Evolutionary conservation across 2,888 invertebrate genomes (phyloP), one percentile per base, ranked within the genome.

Genomic region (Scaptomyza parva): DNA sequence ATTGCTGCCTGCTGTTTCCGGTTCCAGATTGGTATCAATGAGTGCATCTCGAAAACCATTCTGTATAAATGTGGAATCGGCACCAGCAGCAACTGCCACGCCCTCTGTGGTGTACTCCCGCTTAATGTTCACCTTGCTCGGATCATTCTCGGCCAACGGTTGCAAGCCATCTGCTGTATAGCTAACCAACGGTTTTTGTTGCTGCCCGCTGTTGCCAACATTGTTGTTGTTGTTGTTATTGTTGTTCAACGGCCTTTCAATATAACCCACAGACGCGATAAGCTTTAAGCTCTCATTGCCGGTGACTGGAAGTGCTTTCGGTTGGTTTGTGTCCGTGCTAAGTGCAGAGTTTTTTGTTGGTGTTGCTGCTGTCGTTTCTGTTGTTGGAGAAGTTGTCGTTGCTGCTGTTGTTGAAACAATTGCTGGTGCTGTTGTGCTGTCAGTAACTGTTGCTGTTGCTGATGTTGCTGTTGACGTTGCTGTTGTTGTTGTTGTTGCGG

Each of bases 1-100:
- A 55, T 90, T 88, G 55, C 90, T 91, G 24, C 90, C 90, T 1
- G 91, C 88, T 0, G 90, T 89, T 0, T 90, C 90, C 0, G 90
- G 88, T 17, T 91, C 91, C 17, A 86, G 12, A 3, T 60, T 44
- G 5, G 66, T 69, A 7, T 85, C 84, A 1, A 81, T 64, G 0
- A 78, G 44, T 0, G 63, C 58, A 50, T 62, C 72, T 12, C 60
- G 50, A 11, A 78, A 72, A 0, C 82, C 85, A 17, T 62, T 72
- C 9, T 76, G 69, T 3, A 77, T 44, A 2, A 74, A 78, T 6
- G 58, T 17, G 1, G 63, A 65, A 12, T 64, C 44, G 0, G 63
- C 43, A 0, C 66, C 67, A 3, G 33, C 9, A 2, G 43, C 33
- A 37, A 58, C n/a, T 4, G 59, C 3, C 12, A 50, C 22, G 18